These are phyloP conservation scores for Zoanthus sansibaricus DNA, from an alignment of 92 coral and sea anemone species.

Conservation along the genomic window DNA sequence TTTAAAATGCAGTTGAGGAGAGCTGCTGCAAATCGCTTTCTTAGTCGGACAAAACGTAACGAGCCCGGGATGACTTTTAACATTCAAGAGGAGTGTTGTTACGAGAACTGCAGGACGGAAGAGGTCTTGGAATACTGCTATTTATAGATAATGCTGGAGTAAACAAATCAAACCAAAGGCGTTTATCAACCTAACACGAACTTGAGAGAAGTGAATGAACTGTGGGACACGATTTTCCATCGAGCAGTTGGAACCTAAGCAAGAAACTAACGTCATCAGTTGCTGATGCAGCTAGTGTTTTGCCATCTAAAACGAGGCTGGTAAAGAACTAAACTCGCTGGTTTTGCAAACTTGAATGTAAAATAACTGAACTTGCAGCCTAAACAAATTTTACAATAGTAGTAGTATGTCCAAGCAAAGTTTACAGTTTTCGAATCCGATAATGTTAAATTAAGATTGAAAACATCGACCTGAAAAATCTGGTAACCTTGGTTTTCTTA, in stretches of 20 bases:
- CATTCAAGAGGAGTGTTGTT: conserved; percentile 15
- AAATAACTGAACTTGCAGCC: background rate
- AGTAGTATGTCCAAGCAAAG: no score
- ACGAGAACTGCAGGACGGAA: conserved; percentile 3
- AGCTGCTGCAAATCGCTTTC: conserved; percentile 21
- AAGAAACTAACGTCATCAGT: background rate
- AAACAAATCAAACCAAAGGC: background rate
- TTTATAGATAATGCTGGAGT: background rate
- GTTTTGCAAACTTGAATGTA: background rate
- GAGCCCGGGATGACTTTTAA: no score
- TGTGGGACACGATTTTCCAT: background rate
- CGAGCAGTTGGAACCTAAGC: background rate
- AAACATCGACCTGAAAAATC: no score
- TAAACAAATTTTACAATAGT: no score
- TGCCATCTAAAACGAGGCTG: background rate
- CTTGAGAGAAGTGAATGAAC: background rate
- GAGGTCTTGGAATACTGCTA: conserved; percentile 19
- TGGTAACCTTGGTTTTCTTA: no score
- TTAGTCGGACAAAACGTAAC: conserved; percentile 3
- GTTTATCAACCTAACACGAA: background rate
- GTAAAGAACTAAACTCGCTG: background rate
- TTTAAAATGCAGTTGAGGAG: background rate
- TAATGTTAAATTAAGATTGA: no score
- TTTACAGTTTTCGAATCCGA: no score
- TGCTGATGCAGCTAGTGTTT: background rate